These are phyloP conservation scores for Podotricha telesiphe DNA, from an alignment of 2,888 invertebrate genomes.

Conservation along the genomic window DNA sequence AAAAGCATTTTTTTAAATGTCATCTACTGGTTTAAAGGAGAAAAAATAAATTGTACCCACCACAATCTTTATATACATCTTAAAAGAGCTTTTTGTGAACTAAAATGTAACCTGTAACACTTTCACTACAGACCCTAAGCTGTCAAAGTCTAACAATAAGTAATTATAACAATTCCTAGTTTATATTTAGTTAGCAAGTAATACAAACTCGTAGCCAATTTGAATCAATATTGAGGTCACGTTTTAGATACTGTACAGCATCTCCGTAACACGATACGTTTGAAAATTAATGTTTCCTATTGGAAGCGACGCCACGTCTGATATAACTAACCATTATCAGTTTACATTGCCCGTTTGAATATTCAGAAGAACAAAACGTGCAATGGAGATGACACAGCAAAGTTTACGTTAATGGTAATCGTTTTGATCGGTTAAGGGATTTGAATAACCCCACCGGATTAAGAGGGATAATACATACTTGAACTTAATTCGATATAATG, in stretches of 20 bases:
- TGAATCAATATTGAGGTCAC: constrained; percentile 73
- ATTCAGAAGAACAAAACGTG: constrained; percentile 66
- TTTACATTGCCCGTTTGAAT: constrained; percentile 73
- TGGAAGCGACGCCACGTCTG: constrained; percentile 60
- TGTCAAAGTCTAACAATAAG: background rate
- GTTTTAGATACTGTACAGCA: constrained; percentile 68
- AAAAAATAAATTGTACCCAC: background rate
- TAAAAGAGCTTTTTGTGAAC: background rate
- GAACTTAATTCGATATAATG: constrained; percentile 29
- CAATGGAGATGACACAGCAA: constrained; percentile 48
- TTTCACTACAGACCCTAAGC: background rate
- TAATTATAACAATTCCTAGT: constrained; percentile 9
- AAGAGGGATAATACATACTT: constrained; percentile 47
- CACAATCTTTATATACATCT: background rate
- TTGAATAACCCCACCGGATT: constrained; percentile 55
- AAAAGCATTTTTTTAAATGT: too few species aligned
- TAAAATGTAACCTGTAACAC: background rate
- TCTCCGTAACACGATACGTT: constrained; percentile 71
- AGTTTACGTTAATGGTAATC: constrained; percentile 44
- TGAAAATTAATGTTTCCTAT: constrained; percentile 66
- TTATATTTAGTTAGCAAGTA: constrained; percentile 26
- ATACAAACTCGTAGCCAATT: constrained; percentile 57
- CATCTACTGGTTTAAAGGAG: too few species aligned
- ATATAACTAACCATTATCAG: constrained; percentile 74
- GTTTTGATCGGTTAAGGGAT: constrained; percentile 51